Evolutionary conservation across 2,888 invertebrate species (phyloP).

Genomic region (Scrobipalpa costella): DNA sequence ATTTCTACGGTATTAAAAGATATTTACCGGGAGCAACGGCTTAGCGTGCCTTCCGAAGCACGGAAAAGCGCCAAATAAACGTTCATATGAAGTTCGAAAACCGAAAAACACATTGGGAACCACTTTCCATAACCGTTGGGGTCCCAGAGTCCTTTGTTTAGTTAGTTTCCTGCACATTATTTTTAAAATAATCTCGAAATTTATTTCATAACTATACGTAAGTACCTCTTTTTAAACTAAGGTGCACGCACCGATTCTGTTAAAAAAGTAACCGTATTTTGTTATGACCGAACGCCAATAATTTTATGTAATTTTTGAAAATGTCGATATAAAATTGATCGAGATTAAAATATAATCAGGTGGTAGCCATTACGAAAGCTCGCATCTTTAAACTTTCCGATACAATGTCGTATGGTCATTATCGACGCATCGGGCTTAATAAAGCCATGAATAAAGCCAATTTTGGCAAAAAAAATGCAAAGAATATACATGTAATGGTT

Average conservation of each 20-base stretch:
- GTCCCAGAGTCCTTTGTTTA: too few relatives aligned
- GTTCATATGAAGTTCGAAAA: too few relatives aligned
- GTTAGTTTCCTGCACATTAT: too few relatives aligned
- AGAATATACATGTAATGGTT: not conserved
- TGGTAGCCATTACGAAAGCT: conserved; percentile 39
- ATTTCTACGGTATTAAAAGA: too few relatives aligned
- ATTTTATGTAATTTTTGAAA: conserved; percentile 58
- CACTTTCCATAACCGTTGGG: too few relatives aligned
- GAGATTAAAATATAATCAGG: conserved; percentile 56
- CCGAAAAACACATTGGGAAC: too few relatives aligned
- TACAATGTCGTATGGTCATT: conserved; percentile 10
- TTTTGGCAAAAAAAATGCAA: not conserved
- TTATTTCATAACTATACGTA: too few relatives aligned
- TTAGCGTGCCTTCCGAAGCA: too few relatives aligned
- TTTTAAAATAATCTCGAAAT: too few relatives aligned
- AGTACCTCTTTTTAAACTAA: not conserved
- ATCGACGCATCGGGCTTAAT: conserved; percentile 2
- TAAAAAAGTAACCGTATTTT: conserved; percentile 28
- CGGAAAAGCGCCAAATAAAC: too few relatives aligned
- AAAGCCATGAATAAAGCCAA: conserved; percentile 13
- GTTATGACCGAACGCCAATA: conserved; percentile 38
- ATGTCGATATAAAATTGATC: conserved; percentile 55
- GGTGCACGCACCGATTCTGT: conserved; percentile 30
- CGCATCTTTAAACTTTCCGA: conserved; percentile 26
- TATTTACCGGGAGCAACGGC: too few relatives aligned